Percentiles rank a stretch among this genome's conserved stretches.
Evolutionary conservation across 2,888 invertebrate species (phyloP).

Genomic region (Zele albiditarsus): DNA sequence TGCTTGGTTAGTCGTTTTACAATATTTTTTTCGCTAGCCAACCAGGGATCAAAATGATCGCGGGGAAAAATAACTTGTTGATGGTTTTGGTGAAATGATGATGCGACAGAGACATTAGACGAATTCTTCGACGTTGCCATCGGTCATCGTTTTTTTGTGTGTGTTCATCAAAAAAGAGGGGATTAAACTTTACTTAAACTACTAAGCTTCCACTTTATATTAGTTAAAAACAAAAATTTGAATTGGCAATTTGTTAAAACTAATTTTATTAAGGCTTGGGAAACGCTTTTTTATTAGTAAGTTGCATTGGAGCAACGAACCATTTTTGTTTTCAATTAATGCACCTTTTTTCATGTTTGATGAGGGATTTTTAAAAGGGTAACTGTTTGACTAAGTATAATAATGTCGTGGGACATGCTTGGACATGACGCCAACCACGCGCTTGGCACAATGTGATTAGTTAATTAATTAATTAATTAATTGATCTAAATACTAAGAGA

Average conservation of each 20-base stretch:
- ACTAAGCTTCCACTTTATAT: slow-evolving; percentile 1
- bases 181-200: slow-evolving; percentile 15
- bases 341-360: neutral
- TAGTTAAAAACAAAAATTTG: neutral
- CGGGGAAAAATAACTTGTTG: slow-evolving; percentile 21
- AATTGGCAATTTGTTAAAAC: slow-evolving; percentile 12
- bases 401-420: slow-evolving; percentile 30
- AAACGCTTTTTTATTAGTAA: neutral
- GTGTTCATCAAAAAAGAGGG: slow-evolving; percentile 1
- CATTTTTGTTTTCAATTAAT: neutral
- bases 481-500: neutral
- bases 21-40: slow-evolving; percentile 61
- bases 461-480: slow-evolving; percentile 21
- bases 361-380: neutral
- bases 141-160: neutral
- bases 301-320: slow-evolving; percentile 8
- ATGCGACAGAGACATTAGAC: neutral
- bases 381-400: slow-evolving; percentile 19
- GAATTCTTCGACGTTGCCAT: slow-evolving; percentile 14
- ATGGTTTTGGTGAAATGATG: neutral
- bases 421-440: slow-evolving; percentile 12
- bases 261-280: neutral
- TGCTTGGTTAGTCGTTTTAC: slow-evolving; percentile 68
- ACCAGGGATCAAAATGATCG: slow-evolving; percentile 49
- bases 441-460: slow-evolving; percentile 35